A percentile compares a stretch with the other conserved stretches of the same genome.
phyloP scores from a whole-genome alignment of 2,888 invertebrate species.

The Emmelina monodactyla region DNA sequence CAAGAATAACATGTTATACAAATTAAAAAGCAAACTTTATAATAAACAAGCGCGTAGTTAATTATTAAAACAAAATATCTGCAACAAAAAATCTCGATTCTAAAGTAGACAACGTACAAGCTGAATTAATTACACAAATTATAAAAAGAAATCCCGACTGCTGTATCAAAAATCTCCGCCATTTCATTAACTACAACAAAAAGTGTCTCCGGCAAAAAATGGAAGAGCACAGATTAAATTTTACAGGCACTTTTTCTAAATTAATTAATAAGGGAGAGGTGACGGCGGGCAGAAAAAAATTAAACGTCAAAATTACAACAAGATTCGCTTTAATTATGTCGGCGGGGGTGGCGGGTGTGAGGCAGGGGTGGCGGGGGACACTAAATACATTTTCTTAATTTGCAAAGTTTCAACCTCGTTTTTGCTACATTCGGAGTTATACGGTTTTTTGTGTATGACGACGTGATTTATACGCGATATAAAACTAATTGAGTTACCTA shows the following conservation, averaged over 20 bases:
- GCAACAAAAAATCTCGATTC: no score
- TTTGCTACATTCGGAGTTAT: constrained; percentile 25
- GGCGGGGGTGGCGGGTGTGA: constrained; percentile 25
- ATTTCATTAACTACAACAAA: constrained; percentile 48
- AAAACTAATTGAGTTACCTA: no score
- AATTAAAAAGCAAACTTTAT: no score
- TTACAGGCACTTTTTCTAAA: constrained; percentile 54
- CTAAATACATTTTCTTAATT: constrained; percentile 66
- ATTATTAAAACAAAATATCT: background rate
- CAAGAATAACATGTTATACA: no score
- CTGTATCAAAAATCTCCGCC: constrained; percentile 52
- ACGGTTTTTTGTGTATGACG: no score
- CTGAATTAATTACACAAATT: no score
- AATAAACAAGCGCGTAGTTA: no score
- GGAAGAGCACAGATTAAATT: constrained; percentile 54
- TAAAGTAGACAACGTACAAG: no score
- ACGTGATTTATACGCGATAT: no score
- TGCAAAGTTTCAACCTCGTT: constrained; percentile 43
- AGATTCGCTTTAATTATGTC: constrained; percentile 63
- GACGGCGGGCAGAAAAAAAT: constrained; percentile 50
- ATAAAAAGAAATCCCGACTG: no score
- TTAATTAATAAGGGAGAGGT: constrained; percentile 57
- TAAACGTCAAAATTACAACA: constrained; percentile 65
- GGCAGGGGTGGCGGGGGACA: constrained; percentile 20
- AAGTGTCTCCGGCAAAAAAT: constrained; percentile 40